phyloP scores from a whole-genome alignment of 2,797 vertebrate species.

The Rhynchonycteris naso region DNA sequence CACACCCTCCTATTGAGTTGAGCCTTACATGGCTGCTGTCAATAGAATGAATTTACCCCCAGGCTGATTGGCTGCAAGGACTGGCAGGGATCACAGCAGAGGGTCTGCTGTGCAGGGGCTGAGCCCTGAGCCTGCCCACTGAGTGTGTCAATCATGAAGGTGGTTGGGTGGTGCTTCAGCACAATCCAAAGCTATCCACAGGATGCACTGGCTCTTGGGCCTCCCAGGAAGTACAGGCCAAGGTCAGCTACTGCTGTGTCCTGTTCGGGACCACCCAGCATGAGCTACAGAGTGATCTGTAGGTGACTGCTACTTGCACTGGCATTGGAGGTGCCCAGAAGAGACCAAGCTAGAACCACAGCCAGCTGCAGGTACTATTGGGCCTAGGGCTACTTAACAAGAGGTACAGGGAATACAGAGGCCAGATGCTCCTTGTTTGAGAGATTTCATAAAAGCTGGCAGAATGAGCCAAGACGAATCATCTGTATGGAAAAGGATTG shows the following conservation, averaged over 20 bases:
- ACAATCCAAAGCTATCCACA: neutral
- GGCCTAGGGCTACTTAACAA: neutral
- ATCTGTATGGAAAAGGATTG: neutral
- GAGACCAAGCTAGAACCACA: neutral
- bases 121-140: neutral
- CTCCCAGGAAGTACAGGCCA: neutral
- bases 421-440: neutral
- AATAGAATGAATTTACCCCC: neutral
- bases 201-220: neutral
- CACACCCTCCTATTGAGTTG: neutral
- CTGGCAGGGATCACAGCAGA: neutral
- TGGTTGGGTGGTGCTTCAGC: neutral
- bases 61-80: neutral
- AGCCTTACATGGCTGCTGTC: neutral
- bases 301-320: neutral
- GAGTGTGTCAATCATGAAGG: neutral
- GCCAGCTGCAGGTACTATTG: neutral
- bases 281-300: neutral
- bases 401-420: neutral
- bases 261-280: neutral
- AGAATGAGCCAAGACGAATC: neutral
- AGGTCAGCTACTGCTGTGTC: neutral
- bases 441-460: neutral
- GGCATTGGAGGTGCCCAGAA: neutral
- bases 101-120: neutral